A percentile compares a stretch with the other conserved stretches of the same genome.
Conservation (phyloP, 2,797 vertebrate species). For the Siniperca scherzeri region DNA sequence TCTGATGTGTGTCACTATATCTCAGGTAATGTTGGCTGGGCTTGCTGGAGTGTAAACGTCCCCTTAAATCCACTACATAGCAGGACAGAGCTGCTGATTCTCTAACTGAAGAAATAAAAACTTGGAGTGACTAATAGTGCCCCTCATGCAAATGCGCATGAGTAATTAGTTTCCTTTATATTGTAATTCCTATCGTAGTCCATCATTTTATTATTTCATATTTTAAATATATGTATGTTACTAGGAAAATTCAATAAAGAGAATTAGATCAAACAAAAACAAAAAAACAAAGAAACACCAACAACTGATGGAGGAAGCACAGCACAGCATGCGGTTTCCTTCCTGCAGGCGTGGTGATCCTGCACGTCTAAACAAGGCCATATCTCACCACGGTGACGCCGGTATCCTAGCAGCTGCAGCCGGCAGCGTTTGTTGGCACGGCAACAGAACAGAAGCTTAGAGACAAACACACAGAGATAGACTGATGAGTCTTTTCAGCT, state of each 20-base stretch:
- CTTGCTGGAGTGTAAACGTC: too few species aligned
- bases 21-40: too few species aligned
- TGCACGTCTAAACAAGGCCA: conserved; percentile 39
- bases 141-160: neutral
- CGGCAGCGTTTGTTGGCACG: conserved; percentile 58
- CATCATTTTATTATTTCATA: neutral
- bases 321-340: conserved; percentile 12
- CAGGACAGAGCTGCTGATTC: too few species aligned
- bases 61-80: too few species aligned
- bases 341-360: conserved; percentile 24
- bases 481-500: conserved; percentile 35
- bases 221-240: neutral
- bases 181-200: neutral
- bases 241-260: neutral
- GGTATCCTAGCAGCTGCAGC: conserved; percentile 69
- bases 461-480: conserved; percentile 19
- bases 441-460: conserved; percentile 57
- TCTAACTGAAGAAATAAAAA: too few species aligned
- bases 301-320: neutral
- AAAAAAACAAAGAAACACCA: too few species aligned
- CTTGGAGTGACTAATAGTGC: neutral
- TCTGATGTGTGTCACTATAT: too few species aligned
- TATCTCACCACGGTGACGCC: conserved; percentile 46
- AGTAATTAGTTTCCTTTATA: neutral
- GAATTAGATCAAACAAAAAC: neutral